Conservation (phyloP, 2,888 invertebrate genomes). For the Dryadula phaetusa region DNA sequence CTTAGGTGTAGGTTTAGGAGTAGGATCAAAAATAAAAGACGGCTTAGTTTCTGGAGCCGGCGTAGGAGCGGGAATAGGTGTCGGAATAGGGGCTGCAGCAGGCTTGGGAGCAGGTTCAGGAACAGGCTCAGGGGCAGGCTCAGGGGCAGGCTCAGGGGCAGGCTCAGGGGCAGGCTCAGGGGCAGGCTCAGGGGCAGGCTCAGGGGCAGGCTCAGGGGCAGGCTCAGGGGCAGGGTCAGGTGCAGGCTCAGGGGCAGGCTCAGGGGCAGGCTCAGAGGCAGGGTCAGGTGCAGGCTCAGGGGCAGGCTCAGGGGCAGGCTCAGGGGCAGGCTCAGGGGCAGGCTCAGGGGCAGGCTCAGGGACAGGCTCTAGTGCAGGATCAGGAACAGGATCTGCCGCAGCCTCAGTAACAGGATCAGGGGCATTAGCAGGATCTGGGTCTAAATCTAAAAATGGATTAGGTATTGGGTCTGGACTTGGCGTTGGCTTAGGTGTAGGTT, state of each 20-base stretch:
- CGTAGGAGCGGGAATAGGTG: background rate
- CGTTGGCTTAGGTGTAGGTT: background rate
- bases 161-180: background rate
- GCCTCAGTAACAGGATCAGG: background rate
- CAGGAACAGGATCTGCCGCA: too few species aligned
- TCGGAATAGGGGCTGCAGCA: background rate
- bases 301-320: too few species aligned
- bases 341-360: too few species aligned
- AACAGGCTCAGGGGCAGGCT: too few species aligned
- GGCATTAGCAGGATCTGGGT: too few species aligned
- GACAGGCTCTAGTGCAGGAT: too few species aligned
- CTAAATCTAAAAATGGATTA: background rate
- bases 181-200: background rate
- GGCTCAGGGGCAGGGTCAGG: background rate
- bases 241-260: background rate
- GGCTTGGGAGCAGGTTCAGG: background rate
- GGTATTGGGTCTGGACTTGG: background rate
- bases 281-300: background rate
- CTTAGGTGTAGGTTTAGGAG: background rate
- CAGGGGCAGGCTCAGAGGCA: background rate
- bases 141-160: background rate
- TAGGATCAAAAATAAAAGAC: background rate
- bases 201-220: background rate
- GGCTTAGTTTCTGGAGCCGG: background rate
- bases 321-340: too few species aligned